Conservation (phyloP, 2,113 vertebrate species). For the Pterophyllum scalare region DNA sequence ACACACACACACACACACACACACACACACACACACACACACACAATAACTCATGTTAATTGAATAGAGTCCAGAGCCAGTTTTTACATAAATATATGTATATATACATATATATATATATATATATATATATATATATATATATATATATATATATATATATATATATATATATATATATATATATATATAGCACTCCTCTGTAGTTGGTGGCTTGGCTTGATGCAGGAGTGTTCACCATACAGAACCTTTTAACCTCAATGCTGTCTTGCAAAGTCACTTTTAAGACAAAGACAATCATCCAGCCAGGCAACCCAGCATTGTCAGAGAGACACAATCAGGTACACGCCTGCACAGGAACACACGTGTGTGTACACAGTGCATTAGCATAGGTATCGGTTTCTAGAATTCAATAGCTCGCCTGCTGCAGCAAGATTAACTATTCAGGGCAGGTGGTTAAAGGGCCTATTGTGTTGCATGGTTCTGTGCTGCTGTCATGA, state of each 20-base stretch:
- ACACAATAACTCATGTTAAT: slow-evolving; percentile 69
- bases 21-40: slow-evolving; percentile 51
- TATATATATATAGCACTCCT: too few species aligned
- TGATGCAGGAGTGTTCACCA: slow-evolving; percentile 37
- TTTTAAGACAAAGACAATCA: slow-evolving; percentile 60
- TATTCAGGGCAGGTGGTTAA: slow-evolving; percentile 84
- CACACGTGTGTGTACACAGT: slow-evolving; percentile 41
- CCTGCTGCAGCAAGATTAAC: slow-evolving; percentile 81
- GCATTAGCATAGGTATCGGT: slow-evolving; percentile 79
- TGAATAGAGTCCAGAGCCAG: slow-evolving; percentile 51
- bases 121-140: too few species aligned
- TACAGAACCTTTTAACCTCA: slow-evolving; percentile 63
- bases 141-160: too few species aligned
- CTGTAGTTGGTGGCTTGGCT: neutral
- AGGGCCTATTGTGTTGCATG: slow-evolving; percentile 81
- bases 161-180: too few species aligned
- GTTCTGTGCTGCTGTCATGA: slow-evolving; percentile 72
- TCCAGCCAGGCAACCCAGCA: slow-evolving; percentile 25
- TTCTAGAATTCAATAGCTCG: slow-evolving; percentile 83
- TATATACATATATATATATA: too few species aligned
- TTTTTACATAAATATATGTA: too few species aligned
- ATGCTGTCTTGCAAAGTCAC: slow-evolving; percentile 52
- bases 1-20: slow-evolving; percentile 57
- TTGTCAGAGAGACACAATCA: slow-evolving; percentile 52
- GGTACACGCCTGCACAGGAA: slow-evolving; percentile 22